Percentiles rank a stretch among this genome's conserved stretches.
Evolutionary conservation across 2,888 invertebrate genomes (phyloP).

Genomic region (Opisthograptis luteolata): DNA sequence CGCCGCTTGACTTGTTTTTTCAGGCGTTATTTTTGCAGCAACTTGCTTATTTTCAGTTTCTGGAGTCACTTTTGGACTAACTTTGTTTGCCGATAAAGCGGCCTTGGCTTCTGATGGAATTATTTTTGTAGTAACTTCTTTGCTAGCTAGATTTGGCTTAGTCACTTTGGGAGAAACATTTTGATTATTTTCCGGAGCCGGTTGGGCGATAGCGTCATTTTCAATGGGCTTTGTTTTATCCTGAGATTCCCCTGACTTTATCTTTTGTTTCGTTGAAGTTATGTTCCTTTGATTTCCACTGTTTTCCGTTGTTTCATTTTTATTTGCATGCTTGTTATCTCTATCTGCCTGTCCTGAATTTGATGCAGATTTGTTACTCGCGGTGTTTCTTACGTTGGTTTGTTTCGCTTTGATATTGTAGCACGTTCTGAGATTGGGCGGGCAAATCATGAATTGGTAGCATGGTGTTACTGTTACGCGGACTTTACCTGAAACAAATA

Average conservation of each 20-base stretch:
- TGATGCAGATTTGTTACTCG: neutral
- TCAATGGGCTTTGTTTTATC: neutral
- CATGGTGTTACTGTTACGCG: conserved; percentile 54
- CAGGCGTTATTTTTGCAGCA: neutral
- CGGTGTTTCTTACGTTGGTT: conserved; percentile 17
- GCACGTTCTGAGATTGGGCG: conserved; percentile 52
- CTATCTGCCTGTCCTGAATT: conserved; percentile 2
- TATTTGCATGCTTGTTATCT: neutral
- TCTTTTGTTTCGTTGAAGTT: neutral
- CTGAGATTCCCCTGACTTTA: conserved; percentile 5
- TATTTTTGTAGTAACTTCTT: conserved; percentile 1
- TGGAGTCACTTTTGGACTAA: conserved; percentile 3
- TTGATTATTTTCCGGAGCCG: conserved; percentile 2
- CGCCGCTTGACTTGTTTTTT: neutral
- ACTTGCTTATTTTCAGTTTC: neutral
- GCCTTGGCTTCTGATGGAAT: neutral
- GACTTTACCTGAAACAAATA: conserved; percentile 56
- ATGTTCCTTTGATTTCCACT: neutral
- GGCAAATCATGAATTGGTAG: conserved; percentile 62
- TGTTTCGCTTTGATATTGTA: conserved; percentile 41
- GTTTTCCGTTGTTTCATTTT: neutral
- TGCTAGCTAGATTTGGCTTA: conserved; percentile 4
- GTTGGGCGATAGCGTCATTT: neutral
- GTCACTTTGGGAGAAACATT: neutral
- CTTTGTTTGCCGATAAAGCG: conserved; percentile 4